Evolutionary conservation across 2,888 invertebrate species (phyloP).

Genomic region (Cantharis rustica): DNA sequence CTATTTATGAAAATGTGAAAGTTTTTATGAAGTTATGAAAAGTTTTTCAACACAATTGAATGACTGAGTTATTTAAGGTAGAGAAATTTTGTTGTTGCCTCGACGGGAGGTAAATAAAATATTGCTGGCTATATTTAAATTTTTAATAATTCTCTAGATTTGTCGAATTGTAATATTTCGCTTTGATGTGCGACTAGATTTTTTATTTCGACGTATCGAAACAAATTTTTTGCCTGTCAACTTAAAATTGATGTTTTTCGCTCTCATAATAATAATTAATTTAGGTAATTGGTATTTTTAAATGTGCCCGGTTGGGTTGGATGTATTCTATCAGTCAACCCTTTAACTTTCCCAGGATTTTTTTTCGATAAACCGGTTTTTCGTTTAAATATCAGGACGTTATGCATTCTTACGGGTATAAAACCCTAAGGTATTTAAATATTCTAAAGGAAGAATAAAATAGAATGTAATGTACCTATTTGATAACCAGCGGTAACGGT

Average conservation of each 20-base stretch:
- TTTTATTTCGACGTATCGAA: background rate
- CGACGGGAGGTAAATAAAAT: background rate
- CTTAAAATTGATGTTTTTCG: background rate
- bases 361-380: conserved; percentile 39
- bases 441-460: background rate
- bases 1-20: background rate
- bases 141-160: background rate
- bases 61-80: background rate
- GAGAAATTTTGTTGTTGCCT: background rate
- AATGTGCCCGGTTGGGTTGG: conserved; percentile 10
- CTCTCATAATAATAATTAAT: background rate
- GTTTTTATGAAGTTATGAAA: background rate
- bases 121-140: background rate
- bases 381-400: conserved; percentile 36
- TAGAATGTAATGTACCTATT: background rate
- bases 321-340: conserved; percentile 18
- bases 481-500: background rate
- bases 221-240: background rate
- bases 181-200: background rate
- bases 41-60: background rate
- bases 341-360: conserved; percentile 39
- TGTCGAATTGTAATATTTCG: background rate
- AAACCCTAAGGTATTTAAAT: conserved; percentile 22
- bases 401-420: conserved; percentile 28
- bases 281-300: background rate